phyloP scores from a whole-genome alignment of 2,113 vertebrate genomes.

The Melierax canorus region DNA sequence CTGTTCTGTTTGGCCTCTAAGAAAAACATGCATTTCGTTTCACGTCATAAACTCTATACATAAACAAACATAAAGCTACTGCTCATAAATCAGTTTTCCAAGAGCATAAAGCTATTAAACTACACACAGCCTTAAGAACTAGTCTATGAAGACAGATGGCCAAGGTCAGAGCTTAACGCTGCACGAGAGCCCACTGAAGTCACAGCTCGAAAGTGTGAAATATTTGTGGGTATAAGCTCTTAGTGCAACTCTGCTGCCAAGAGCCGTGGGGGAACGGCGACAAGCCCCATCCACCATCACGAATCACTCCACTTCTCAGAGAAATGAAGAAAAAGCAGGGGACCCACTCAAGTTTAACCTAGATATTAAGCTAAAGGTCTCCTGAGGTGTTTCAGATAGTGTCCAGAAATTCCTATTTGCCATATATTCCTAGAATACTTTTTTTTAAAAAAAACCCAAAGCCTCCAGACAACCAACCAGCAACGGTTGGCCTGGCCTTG shows the following conservation, averaged over 20 bases:
- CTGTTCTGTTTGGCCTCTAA: neutral
- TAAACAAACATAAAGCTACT: neutral
- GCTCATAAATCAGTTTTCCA: neutral
- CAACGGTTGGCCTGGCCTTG: neutral
- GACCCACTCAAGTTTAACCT: neutral
- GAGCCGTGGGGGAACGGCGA: accelerated
- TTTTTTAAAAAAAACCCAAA: too few species aligned
- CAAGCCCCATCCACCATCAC: neutral
- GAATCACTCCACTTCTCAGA: neutral
- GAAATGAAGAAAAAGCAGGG: neutral
- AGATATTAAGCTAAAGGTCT: neutral
- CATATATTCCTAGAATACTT: neutral
- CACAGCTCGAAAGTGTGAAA: neutral
- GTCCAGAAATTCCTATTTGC: neutral
- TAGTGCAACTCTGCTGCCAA: neutral
- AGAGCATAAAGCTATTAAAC: neutral
- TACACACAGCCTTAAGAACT: neutral
- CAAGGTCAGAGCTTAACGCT: neutral
- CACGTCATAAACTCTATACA: neutral
- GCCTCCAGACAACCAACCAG: neutral
- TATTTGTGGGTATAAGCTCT: neutral
- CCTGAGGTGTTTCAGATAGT: neutral
- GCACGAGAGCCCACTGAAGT: neutral
- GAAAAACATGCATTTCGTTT: neutral
- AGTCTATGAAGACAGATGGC: neutral